phyloP scores from a whole-genome alignment of 53 echinoderm and acorn worm species.

The Paracentrotus lividus region DNA sequence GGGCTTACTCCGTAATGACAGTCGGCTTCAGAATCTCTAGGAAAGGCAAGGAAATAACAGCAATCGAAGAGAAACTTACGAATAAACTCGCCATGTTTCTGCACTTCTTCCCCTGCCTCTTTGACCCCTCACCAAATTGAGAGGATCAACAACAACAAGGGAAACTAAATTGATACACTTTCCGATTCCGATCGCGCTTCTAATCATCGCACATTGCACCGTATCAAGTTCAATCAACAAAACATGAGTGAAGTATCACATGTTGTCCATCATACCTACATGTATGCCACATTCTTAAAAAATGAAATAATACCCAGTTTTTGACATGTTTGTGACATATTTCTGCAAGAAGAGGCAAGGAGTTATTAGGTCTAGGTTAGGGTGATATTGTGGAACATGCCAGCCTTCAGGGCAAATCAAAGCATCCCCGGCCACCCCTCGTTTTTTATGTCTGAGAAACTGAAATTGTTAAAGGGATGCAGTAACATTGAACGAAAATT shows the following conservation, averaged over 20 bases:
- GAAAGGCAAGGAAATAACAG: conserved; percentile 30
- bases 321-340: conserved; percentile 40
- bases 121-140: conserved; percentile 30
- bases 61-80: conserved; percentile 36
- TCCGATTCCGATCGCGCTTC: not conserved
- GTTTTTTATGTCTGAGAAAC: not conserved
- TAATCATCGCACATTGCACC: not conserved
- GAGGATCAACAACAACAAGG: conserved; percentile 28
- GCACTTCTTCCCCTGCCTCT: conserved; percentile 36
- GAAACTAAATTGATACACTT: conserved; percentile 55
- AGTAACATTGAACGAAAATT: too few species aligned
- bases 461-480: too few species aligned
- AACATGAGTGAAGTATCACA: not conserved
- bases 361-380: not conserved
- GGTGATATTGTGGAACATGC: conserved; percentile 15
- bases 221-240: not conserved
- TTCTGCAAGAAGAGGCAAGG: not conserved
- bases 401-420: not conserved
- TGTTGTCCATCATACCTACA: not conserved
- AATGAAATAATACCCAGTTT: not conserved
- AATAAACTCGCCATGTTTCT: conserved; percentile 27
- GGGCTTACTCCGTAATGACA: conserved; percentile 53
- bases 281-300: not conserved
- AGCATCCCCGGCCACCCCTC: not conserved
- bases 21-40: not conserved